These are phyloP conservation scores for Sander vitreus DNA, from an alignment of 2,113 vertebrate species.

Conservation along the genomic window DNA sequence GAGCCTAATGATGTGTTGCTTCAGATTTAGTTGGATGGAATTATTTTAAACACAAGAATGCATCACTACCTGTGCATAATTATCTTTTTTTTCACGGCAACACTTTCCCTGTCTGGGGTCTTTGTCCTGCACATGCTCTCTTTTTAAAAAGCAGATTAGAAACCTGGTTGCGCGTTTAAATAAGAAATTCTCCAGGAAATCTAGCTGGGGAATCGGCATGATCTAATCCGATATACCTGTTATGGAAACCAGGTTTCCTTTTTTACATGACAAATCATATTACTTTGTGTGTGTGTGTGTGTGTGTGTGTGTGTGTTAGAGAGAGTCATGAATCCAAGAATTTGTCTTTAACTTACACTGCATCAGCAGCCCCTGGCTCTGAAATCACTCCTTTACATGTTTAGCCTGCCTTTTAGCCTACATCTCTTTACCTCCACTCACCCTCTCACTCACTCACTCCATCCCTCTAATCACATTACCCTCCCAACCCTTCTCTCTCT, in stretches of 20 bases:
- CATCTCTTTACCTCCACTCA: slow-evolving; percentile 9
- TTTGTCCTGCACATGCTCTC: background rate
- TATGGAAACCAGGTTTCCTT: too few species aligned
- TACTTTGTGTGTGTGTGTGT: too few species aligned
- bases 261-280: too few species aligned
- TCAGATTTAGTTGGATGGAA: too few species aligned
- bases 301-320: too few species aligned
- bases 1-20: too few species aligned
- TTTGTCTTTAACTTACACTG: background rate
- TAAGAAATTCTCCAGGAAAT: background rate
- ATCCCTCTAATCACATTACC: slow-evolving; percentile 74
- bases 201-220: too few species aligned
- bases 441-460: slow-evolving; percentile 34
- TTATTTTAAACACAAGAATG: too few species aligned
- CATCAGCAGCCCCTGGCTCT: background rate
- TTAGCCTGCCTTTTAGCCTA: background rate
- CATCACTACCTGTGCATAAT: too few species aligned
- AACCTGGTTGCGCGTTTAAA: background rate
- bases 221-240: too few species aligned
- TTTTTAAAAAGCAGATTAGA: background rate
- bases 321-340: background rate
- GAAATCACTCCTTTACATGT: background rate
- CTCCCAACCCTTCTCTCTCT: background rate
- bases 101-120: background rate
- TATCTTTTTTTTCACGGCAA: too few species aligned